Conservation (phyloP, 2,113 vertebrate species). For the Coregonus clupeaformis region DNA sequence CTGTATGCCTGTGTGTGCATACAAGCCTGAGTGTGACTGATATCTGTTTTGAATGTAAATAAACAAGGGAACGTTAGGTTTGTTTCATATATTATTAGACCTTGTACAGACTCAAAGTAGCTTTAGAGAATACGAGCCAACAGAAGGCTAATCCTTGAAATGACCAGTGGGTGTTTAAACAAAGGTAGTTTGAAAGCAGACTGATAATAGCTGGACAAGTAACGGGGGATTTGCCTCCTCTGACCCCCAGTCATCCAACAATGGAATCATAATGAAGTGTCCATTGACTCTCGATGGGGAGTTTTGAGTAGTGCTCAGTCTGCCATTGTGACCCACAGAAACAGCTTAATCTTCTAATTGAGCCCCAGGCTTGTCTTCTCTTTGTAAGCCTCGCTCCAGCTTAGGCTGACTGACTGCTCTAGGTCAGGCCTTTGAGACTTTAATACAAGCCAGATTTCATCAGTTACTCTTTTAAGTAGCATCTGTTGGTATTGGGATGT, state of each 20-base stretch:
- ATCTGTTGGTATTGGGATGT: constrained; percentile 37
- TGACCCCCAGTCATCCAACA: background rate
- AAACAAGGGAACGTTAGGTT: background rate
- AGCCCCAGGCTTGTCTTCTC: background rate
- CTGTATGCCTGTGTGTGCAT: background rate
- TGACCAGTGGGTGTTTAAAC: background rate
- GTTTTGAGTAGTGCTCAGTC: background rate
- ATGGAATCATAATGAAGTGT: background rate
- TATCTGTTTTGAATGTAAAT: background rate
- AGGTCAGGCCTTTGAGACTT: constrained; percentile 1
- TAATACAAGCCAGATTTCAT: constrained; percentile 48
- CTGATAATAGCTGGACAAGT: background rate
- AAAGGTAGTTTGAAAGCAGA: background rate
- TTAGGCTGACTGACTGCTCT: background rate
- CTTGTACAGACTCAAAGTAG: background rate
- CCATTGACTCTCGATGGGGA: background rate
- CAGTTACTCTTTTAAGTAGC: constrained; percentile 37
- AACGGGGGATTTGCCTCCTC: background rate
- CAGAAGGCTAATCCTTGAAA: background rate
- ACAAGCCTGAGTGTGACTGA: background rate
- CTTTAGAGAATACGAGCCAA: background rate
- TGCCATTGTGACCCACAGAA: background rate
- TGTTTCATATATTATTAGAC: background rate
- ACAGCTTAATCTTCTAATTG: background rate
- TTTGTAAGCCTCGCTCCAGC: background rate